Base-by-base conservation (phyloP, 2,797 vertebrate genomes). In the Lophius americanus region DNA sequence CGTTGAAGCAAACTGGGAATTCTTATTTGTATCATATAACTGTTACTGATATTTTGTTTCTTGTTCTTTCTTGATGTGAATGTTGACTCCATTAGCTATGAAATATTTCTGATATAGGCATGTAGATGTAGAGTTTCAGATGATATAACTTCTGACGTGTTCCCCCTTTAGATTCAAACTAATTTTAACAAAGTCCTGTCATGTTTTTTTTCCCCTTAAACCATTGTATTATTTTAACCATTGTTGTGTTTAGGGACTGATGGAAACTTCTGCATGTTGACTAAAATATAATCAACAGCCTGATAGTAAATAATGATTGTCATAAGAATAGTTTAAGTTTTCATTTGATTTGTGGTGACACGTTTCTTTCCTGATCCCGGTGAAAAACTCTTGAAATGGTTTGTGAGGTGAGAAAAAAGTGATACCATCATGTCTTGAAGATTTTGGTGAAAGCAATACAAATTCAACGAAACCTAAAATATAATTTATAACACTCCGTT, bases 191-290 rank as follows among this genome's bases (percentile, higher is more conserved):
- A 8, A 60, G 55, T 35, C 64, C 36, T 68, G 66, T 46, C 73
- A 37, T 64, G 57, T 75, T 73, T 67, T 23, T 23, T 23, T 23
- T 23, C 23, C 76, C 61, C 50, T 73, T 68, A 53, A 65, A 78
- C 68, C 33, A 1, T 44, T 78, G 42, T 84, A 75, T 73, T 82
- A 23, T 23, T 23, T 58, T 76, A 80, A 79, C 64, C 72, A 73
- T 47, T 71, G 67, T 70, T 78, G 62, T 82, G 68, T 65, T 67
- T 14, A 72, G 65, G 54, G 70, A 36, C 9, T 14, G 60, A 69
- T 53, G 70, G 55, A 83, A 68, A 57, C 59, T 65, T 12, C 44
- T 85, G 88, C 85, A 90, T 89, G 88, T 72, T 11, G 70, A 75
- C 64, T 76, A 51, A 64, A 85, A 43, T 76, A 42, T 50, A 75